phyloP scores from a whole-genome alignment of 2,113 vertebrate species.

The Notothenia coriiceps region DNA sequence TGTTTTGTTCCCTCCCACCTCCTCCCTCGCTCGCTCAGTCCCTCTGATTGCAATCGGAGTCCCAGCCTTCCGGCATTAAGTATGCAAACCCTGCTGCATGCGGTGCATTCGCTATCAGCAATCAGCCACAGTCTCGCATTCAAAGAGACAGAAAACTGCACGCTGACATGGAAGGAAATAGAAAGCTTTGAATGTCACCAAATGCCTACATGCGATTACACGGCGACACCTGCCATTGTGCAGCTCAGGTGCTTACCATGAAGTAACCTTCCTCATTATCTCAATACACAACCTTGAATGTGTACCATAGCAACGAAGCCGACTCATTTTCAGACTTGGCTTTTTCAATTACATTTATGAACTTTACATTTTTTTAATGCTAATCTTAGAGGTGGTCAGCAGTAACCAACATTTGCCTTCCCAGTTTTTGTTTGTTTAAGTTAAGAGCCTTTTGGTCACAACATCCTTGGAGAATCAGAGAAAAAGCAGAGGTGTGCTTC shows the following conservation, averaged over 20 bases:
- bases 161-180: not conserved
- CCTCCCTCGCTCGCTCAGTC: conserved; percentile 16
- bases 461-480: not conserved
- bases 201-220: conserved; percentile 4
- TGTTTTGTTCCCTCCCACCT: conserved; percentile 55
- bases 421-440: not conserved
- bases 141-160: conserved; percentile 36
- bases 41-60: conserved; percentile 73
- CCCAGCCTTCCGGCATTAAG: conserved; percentile 53
- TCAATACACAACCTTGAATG: conserved; percentile 6
- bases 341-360: conserved; percentile 9
- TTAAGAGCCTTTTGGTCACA: too few relatives aligned
- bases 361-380: not conserved
- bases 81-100: conserved; percentile 61
- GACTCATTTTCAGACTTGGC: conserved; percentile 4
- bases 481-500: not conserved
- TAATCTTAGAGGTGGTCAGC: not conserved
- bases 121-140: conserved; percentile 60
- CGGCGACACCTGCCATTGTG: not conserved
- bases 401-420: too few relatives aligned
- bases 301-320: not conserved
- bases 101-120: conserved; percentile 63
- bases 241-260: conserved; percentile 5
- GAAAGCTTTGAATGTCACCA: not conserved
- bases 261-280: not conserved